phyloP scores from a whole-genome alignment of 2,888 invertebrate genomes.

The Heteromyza rotundicornis region DNA sequence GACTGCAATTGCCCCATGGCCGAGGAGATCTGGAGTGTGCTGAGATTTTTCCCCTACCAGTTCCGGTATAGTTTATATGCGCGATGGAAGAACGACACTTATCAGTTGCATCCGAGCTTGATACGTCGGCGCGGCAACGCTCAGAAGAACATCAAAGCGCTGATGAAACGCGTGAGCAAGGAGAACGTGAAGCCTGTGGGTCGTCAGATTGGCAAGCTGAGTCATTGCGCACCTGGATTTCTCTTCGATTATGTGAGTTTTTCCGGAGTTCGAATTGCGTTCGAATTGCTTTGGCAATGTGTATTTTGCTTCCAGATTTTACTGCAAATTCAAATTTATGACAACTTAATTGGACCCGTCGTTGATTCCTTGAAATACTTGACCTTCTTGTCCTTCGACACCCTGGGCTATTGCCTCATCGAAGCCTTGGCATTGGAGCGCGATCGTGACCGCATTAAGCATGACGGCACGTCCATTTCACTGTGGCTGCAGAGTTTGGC shows the following conservation, averaged over 20 bases:
- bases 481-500: slow-evolving; percentile 94
- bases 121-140: slow-evolving; percentile 85
- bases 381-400: slow-evolving; percentile 93
- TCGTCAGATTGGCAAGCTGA: slow-evolving; percentile 93
- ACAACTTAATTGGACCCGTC: slow-evolving; percentile 93
- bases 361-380: slow-evolving; percentile 97
- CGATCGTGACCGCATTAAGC: slow-evolving; percentile 79
- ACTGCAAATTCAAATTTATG: slow-evolving; percentile 88
- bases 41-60: slow-evolving; percentile 87
- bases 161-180: slow-evolving; percentile 97
- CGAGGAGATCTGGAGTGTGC: slow-evolving; percentile 92
- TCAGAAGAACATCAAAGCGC: slow-evolving; percentile 89
- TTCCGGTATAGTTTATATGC: slow-evolving; percentile 83
- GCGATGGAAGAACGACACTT: slow-evolving; percentile 94
- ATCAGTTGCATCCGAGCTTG: slow-evolving; percentile 80
- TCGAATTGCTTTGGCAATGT: not conserved
- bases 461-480: slow-evolving; percentile 90
- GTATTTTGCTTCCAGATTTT: slow-evolving; percentile 64
- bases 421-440: slow-evolving; percentile 87
- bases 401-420: slow-evolving; percentile 92
- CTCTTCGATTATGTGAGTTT: slow-evolving; percentile 90
- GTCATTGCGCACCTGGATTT: slow-evolving; percentile 94
- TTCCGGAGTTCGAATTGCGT: too few species aligned
- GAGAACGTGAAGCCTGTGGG: slow-evolving; percentile 98
- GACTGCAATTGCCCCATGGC: slow-evolving; percentile 95